Evolutionary conservation across 2,113 vertebrate genomes (phyloP), one percentile per base, ranked within the genome.

Genomic region (Sciurus niger): DNA sequence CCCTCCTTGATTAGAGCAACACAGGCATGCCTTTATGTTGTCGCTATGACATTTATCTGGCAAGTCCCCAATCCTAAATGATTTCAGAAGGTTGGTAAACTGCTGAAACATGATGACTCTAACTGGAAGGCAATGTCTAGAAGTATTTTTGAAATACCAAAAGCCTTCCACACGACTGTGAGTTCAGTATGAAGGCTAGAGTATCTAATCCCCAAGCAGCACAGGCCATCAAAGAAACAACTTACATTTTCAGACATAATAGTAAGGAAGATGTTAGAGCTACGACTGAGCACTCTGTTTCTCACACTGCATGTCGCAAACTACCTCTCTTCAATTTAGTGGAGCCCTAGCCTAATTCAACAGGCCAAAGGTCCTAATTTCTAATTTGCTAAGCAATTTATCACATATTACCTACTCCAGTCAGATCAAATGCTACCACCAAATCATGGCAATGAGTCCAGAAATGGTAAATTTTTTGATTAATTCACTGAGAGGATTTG

Each of bases 361-460:
- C 65, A 95, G 97, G 96, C 92, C 97, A 95, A 94, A 98, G 93
- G 70, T 93, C 93, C 76, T 97, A 96, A 98, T 97, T 97, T 96
- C 95, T 97, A 97, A 97, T 97, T 97, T 98, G 95, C 97, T 97
- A 97, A 97, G 96, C 91, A 96, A 97, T 97, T 97, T 98, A 97
- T 98, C 95, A 96, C 95, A 90, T 94, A 95, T 97, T 96, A 94
- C 96, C 92, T 96, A 77, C 55, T 96, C 51, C 80, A 94, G 89
- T 94, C 84, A 96, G 90, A 97, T 92, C 89, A 96, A 94, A 91
- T 96, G 84, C n/a, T 76, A 76, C 84, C 97, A 95, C 93, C 74
- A 92, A 97, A 95, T 97, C 93, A 83, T 92, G 68, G 77, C 95
- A 91, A 93, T 96, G 86, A 97, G 93, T 90, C 37, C 40, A 97